These are phyloP conservation scores for Pachyseris speciosa DNA, from an alignment of 64 coral and sea anemone species.

Conservation along the genomic window DNA sequence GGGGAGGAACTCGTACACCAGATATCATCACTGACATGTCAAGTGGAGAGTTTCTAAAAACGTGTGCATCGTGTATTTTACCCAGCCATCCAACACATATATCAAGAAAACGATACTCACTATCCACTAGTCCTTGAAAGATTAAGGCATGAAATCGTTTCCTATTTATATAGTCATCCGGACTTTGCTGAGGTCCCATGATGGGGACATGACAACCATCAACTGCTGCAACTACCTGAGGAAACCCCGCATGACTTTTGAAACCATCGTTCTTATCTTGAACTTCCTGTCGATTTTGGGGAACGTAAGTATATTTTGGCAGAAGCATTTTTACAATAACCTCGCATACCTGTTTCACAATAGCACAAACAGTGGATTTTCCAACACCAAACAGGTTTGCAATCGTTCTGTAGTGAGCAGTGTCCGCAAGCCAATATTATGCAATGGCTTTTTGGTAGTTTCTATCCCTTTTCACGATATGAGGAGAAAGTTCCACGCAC, in stretches of 20 bases:
- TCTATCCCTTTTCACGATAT: constrained; percentile 14
- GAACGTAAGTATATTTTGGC: constrained; percentile 27
- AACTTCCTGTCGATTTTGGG: not conserved
- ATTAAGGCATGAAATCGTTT: constrained; percentile 15
- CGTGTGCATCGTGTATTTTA: not conserved
- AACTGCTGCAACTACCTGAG: constrained; percentile 49
- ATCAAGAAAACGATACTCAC: constrained; percentile 20
- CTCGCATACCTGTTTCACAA: constrained; percentile 34
- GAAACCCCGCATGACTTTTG: constrained; percentile 20
- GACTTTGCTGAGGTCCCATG: not conserved
- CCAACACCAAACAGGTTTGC: constrained; percentile 52
- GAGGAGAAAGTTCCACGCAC: constrained; percentile 4
- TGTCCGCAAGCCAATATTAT: constrained; percentile 43
- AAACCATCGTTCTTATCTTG: constrained; percentile 11
- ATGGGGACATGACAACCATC: constrained; percentile 27
- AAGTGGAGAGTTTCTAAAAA: constrained; percentile 8
- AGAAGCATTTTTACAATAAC: constrained; percentile 41
- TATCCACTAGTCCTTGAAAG: constrained; percentile 56
- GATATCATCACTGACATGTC: not conserved
- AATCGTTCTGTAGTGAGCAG: constrained; percentile 6
- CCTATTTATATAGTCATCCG: not conserved
- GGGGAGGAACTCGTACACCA: not conserved
- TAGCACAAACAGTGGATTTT: constrained; percentile 30
- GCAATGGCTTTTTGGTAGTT: constrained; percentile 41
- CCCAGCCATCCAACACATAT: not conserved